Evolutionary conservation across 1,140 invertebrate species (phyloP).

Genomic region (Copidosoma floridanum): DNA sequence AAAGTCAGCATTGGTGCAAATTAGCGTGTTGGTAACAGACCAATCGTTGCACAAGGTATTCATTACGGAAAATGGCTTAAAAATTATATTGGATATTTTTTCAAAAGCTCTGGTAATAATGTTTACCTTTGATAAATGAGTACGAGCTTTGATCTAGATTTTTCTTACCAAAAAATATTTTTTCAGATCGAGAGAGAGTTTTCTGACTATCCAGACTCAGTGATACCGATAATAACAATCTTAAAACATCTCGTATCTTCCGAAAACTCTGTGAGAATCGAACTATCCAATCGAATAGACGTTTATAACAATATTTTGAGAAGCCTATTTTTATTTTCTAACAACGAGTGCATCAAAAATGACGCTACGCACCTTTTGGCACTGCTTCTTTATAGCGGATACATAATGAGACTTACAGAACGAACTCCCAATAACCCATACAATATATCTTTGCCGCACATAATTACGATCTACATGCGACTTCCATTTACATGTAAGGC

Average conservation of each 20-base stretch:
- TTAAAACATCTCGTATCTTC: conserved; percentile 60
- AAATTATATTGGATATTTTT: conserved; percentile 45
- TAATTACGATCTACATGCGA: conserved; percentile 50
- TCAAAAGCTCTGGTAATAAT: conserved; percentile 42
- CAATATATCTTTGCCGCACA: conserved; percentile 56
- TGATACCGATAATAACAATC: conserved; percentile 62
- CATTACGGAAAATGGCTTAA: conserved; percentile 54
- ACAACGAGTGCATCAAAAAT: conserved; percentile 54
- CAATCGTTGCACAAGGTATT: conserved; percentile 57
- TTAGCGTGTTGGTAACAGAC: conserved; percentile 62
- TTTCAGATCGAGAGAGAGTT: conserved; percentile 60
- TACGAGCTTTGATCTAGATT: background rate
- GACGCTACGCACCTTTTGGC: conserved; percentile 55
- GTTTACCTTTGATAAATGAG: background rate
- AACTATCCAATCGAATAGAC: conserved; percentile 56
- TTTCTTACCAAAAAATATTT: background rate
- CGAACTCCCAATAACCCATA: conserved; percentile 32
- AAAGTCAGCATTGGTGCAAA: conserved; percentile 61
- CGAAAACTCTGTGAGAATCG: conserved; percentile 54
- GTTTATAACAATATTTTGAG: conserved; percentile 60
- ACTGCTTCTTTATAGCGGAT: conserved; percentile 55
- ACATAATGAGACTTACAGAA: conserved; percentile 46
- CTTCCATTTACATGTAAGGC: conserved; percentile 54
- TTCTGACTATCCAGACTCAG: conserved; percentile 65
- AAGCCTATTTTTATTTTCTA: conserved; percentile 60